Evolutionary conservation across 2,888 invertebrate species (phyloP), one percentile per base, ranked within the genome.

Genomic region (Drosophila anomelani): DNA sequence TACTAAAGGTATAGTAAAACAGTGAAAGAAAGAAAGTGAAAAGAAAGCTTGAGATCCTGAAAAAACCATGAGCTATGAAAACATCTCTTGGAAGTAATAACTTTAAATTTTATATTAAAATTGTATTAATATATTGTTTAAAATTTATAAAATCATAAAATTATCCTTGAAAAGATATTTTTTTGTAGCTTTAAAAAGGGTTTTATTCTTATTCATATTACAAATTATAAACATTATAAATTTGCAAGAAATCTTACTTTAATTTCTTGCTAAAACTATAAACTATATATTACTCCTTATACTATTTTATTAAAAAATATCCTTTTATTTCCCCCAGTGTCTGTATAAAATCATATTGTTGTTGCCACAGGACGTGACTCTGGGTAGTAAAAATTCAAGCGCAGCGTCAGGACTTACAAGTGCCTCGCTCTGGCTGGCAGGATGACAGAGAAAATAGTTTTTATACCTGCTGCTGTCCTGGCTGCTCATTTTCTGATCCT

Each of bases 361-460:
- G 59, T 36, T 64, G 66, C 61, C 43, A 23, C 39, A 43, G 89
- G 51, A 85, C 89, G 84, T 85, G 84, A 89, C 89, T 87, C 77
- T 68, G 73, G 77, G 62, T 75, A 29, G 69, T 73, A 80, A 89
- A 86, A 81, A 73, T 86, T 79, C 83, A 75, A 54, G 44, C 34
- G 10, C 54, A 26, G 29, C 29, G 44, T 5, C 69, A 39, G 64
- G 66, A 38, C 53, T 34, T 13, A 66, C 41, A 49, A 55, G 56
- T 62, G 75, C 53, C 63, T 26, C 53, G 47, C n/a, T 17, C 62
- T 59, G 67, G 57, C 71, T 68, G 55, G 72, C 73, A 69, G 47
- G 47, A 66, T 79, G 78, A 77, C 89, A 85, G 79, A 77, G 87
- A 89, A 85, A 81, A 88, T 86, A 76, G 81, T 85, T 89, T 84